Percentiles rank a stretch among this genome's conserved stretches.
phyloP scores from a whole-genome alignment of 2,113 vertebrate species.

The Emydura subglobosa region DNA sequence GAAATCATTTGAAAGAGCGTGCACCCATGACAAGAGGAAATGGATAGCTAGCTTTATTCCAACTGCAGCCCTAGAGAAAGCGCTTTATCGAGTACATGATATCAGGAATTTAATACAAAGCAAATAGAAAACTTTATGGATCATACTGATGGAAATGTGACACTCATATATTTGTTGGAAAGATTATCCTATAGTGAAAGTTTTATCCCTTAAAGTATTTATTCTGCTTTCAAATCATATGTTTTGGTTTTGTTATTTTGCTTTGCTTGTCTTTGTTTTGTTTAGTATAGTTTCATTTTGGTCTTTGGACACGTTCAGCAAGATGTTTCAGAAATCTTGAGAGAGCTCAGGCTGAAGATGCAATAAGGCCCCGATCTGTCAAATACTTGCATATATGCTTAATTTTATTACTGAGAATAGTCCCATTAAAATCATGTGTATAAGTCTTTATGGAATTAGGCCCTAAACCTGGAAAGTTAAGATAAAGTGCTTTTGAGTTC shows the following conservation, averaged over 20 bases:
- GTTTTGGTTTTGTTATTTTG: neutral
- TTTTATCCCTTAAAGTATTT: slow-evolving; percentile 35
- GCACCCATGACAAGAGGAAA: neutral
- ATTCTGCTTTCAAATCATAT: slow-evolving; percentile 25
- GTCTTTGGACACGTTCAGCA: neutral
- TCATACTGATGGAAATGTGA: slow-evolving; percentile 6
- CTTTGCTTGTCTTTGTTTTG: slow-evolving; percentile 32
- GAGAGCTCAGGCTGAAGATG: neutral
- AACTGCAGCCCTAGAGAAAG: neutral
- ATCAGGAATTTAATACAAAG: slow-evolving; percentile 23
- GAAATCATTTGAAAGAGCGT: slow-evolving; percentile 28
- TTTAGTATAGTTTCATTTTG: slow-evolving; percentile 20
- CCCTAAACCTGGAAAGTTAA: neutral
- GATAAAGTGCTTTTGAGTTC: neutral
- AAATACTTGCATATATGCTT: neutral
- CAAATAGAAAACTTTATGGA: slow-evolving; percentile 23
- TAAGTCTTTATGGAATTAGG: neutral
- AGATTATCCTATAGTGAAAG: slow-evolving; percentile 31
- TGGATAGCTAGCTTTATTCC: neutral
- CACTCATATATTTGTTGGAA: slow-evolving; percentile 3
- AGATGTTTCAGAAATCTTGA: slow-evolving; percentile 16
- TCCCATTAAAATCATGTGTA: rapidly evolving
- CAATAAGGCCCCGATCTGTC: neutral
- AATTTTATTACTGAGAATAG: neutral
- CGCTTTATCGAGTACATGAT: neutral